Base-by-base conservation (phyloP, 2,113 vertebrate genomes). In the Rhagologus leucostigma region DNA sequence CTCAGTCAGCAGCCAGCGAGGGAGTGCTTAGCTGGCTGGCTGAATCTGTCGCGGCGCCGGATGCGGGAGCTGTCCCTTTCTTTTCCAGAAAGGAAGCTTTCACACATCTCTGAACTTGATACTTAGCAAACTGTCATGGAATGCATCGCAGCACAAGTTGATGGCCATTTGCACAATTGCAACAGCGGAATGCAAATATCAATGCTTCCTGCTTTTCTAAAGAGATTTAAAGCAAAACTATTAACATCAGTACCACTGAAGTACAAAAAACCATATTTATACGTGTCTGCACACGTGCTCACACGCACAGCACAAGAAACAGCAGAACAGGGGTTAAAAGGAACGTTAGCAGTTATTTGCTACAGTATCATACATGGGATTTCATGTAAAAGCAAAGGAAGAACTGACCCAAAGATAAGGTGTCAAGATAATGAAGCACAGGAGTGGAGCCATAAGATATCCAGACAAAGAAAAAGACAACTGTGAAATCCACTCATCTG, bases 81-180 rank as follows among this genome's bases (percentile, higher is more conserved):
- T 84, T 39, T 77, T 42, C 68, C 77, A 87, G 65, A 93, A 92
- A 62, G 77, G 81, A 92, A 91, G 52, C 17, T 94, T 82, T 92
- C 68, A 88, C 56, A 80, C 5, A 0, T 30, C 67, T 55, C 84
- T 84, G 69, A 79, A 69, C 84, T 8, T 6, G 2, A 63, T 13
- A 71, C 47, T 89, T 81, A 30, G 71, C 49, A 49, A 78, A 47
- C 18, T 39, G 27, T 22, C 78, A 62, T 19, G 1, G 37, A 71
- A 64, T 0, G 3, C 39, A 17, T 12, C 8, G 9, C 47, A 30
- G 63, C 10, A 32, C 0, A 1, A 63, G 16, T 9, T 23, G 53
- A 56, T 33, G 57, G 63, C 37, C 39, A 24, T 7, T 12, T 24
- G 19, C 39, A 67, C 23, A 37, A 50, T 2, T 12, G 19, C 50